Evolutionary conservation across 2,888 invertebrate genomes (phyloP), one percentile per base, ranked within the genome.

Genomic region (Ceramica pisi): DNA sequence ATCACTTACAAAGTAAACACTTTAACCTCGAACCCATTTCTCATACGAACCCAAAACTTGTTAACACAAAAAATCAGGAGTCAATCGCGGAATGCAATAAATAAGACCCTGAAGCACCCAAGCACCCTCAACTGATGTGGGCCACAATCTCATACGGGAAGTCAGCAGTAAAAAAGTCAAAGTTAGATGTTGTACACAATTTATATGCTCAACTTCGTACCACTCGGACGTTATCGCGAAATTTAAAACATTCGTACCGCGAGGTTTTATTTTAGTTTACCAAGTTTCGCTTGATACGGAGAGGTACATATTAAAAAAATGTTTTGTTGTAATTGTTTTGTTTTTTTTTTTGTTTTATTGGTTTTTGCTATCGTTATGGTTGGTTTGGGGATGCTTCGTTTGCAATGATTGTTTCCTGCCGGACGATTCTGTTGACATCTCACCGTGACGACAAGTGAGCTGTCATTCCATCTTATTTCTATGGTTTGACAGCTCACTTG

Each of bases 161-260:
- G 72, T 64, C 62, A 50, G 83, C 77, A 78, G 83, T 85, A 84
- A 84, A 85, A 85, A 84, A 81, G 79, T 78, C 81, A 73, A 75
- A 81, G 72, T 85, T 85, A 80, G 71, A 75, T 76, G 78, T 78
- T 82, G 75, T 81, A 75, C 57, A 72, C 71, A 80, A 85, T 82
- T 82, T 82, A 84, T 86, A 77, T 44, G 69, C 76, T 73, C 66
- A 82, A 86, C 75, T 86, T 86, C 71, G 67, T 71, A 67, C 68
- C 53, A 72, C 59, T 76, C 65, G 84, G 87, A 89, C 90, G 91
- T 89, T 90, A 91, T 91, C 89, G 87, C 80, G 75, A 75, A 84
- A 88, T 89, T 90, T 90, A 90, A 90, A 90, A 90, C 88, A 87
- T 87, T 87, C 84, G 81, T 82, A 76, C 83, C 21, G 51, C 79